Percentiles rank a stretch among this genome's conserved stretches.
phyloP scores from a whole-genome alignment of 2,797 vertebrate species.

The Zalophus californianus region DNA sequence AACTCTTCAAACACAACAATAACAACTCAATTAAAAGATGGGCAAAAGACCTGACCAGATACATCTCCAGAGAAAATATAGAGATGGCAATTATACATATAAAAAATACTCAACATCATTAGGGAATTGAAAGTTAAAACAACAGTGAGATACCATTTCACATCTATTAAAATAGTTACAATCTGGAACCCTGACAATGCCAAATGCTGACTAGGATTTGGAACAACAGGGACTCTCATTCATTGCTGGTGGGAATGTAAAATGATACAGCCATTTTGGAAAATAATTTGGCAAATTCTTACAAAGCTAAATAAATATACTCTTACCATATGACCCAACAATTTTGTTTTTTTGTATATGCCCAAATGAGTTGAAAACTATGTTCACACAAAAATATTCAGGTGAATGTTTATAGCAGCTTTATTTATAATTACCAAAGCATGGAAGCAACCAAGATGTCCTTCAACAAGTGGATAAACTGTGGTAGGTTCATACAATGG shows the following conservation, averaged over 20 bases:
- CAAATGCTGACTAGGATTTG: neutral
- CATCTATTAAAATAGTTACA: neutral
- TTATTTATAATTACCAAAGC: neutral
- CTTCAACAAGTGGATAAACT: neutral
- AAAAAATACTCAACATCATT: neutral
- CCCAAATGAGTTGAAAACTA: neutral
- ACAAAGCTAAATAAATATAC: neutral
- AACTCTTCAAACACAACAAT: neutral
- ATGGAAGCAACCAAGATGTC: neutral
- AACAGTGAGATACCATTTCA: neutral
- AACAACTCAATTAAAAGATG: neutral
- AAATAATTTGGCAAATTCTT: neutral
- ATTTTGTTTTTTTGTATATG: neutral
- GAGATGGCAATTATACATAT: neutral
- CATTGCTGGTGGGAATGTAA: neutral
- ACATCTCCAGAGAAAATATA: neutral
- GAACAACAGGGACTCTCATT: neutral
- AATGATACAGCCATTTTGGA: neutral
- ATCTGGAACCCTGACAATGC: neutral
- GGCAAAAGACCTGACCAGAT: neutral
- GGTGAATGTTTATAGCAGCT: neutral
- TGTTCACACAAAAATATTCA: neutral
- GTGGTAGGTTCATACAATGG: neutral
- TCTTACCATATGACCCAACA: neutral
- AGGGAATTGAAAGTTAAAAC: neutral